phyloP scores from a whole-genome alignment of 2,797 vertebrate species.

The Diglossa cyanea region DNA sequence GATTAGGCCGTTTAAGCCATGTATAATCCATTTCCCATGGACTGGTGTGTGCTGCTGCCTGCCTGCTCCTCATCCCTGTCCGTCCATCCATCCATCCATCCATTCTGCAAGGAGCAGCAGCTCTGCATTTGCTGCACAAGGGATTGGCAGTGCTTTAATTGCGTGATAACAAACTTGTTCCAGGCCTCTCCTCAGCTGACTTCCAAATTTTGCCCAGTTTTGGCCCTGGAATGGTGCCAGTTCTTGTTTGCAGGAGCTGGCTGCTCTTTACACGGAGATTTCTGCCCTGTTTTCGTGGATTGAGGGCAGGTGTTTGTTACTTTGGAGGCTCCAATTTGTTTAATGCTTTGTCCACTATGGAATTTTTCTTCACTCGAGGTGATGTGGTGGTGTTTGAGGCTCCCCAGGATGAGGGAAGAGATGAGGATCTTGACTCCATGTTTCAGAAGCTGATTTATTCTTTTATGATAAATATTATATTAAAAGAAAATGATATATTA shows the following conservation, averaged over 20 bases:
- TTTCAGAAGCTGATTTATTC: too few relatives aligned
- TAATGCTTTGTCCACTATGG: not conserved
- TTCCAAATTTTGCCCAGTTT: not conserved
- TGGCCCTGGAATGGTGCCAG: not conserved
- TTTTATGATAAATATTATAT: too few relatives aligned
- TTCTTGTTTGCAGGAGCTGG: not conserved
- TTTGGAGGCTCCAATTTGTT: not conserved
- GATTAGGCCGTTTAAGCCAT: not conserved
- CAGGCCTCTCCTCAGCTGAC: not conserved
- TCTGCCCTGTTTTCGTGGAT: not conserved
- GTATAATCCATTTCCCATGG: conserved; percentile 27
- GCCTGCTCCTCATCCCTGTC: not conserved
- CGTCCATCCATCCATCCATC: not conserved
- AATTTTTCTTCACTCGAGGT: too few relatives aligned
- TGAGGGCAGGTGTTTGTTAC: not conserved
- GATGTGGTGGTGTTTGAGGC: too few relatives aligned
- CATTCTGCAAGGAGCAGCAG: not conserved
- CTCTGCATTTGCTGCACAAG: not conserved
- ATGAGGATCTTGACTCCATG: too few relatives aligned
- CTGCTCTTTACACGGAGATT: not conserved
- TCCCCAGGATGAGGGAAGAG: too few relatives aligned
- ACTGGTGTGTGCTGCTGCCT: not conserved
- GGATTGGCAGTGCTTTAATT: not conserved
- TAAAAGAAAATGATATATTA: too few relatives aligned
- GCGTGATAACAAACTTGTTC: not conserved